Percentiles rank a stretch among this genome's conserved stretches.
Conservation (phyloP, 2,888 invertebrate species). For the Heliconius sara region DNA sequence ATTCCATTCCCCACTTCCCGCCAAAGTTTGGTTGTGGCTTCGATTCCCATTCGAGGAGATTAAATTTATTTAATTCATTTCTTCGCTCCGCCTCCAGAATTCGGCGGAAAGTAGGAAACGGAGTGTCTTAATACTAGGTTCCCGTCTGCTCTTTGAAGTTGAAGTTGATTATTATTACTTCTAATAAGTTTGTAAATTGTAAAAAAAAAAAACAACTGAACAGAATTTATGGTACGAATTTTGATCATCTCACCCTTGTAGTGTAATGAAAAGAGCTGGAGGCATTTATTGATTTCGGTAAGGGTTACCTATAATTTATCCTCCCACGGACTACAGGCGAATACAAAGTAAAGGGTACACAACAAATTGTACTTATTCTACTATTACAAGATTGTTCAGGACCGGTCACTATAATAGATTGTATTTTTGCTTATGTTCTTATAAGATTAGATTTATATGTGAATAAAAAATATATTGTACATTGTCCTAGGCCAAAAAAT, state of each 20-base stretch:
- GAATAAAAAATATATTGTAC: too few relatives aligned
- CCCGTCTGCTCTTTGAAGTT: too few relatives aligned
- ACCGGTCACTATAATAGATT: not conserved
- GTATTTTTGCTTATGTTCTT: not conserved
- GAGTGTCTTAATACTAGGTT: too few relatives aligned
- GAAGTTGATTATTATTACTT: too few relatives aligned
- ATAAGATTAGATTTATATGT: not conserved
- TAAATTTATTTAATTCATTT: too few relatives aligned
- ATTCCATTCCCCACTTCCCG: too few relatives aligned
- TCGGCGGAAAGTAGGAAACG: too few relatives aligned
- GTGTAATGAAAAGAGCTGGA: conserved; percentile 40
- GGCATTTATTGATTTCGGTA: conserved; percentile 51
- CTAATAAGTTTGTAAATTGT: too few relatives aligned
- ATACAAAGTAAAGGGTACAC: conserved; percentile 38
- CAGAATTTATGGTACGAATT: not conserved
- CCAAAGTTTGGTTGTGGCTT: too few relatives aligned
- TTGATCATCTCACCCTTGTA: conserved; percentile 17
- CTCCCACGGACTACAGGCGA: conserved; percentile 40
- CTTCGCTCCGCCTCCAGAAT: too few relatives aligned
- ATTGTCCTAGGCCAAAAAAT: too few relatives aligned
- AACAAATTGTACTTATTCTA: conserved; percentile 21
- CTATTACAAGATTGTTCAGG: conserved; percentile 13
- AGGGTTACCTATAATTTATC: conserved; percentile 46
- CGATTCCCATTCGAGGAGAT: too few relatives aligned
- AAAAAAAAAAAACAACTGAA: not conserved